These are phyloP conservation scores for Cataglyphis albicans DNA, from an alignment of 2,888 invertebrate species.

Conservation along the genomic window DNA sequence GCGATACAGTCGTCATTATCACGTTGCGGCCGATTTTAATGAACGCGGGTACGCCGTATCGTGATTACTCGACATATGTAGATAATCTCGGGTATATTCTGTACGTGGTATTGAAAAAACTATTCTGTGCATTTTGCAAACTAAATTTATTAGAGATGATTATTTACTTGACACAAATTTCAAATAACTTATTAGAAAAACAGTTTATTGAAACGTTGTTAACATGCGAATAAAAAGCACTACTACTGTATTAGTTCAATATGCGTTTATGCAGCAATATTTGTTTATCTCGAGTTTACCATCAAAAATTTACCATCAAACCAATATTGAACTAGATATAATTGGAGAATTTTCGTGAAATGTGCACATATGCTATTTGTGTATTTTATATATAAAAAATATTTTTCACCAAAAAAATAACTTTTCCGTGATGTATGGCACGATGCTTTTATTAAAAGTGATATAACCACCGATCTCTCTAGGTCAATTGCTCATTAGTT, in stretches of 20 bases:
- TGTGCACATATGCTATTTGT: slow-evolving; percentile 22
- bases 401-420: slow-evolving; percentile 30
- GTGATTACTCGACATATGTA: background rate
- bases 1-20: slow-evolving; percentile 40
- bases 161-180: background rate
- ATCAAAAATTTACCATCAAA: slow-evolving; percentile 36
- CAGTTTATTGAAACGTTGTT: slow-evolving; percentile 9
- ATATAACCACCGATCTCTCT: slow-evolving; percentile 9
- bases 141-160: background rate
- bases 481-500: slow-evolving; percentile 45
- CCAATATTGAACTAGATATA: slow-evolving; percentile 40
- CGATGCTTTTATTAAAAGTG: slow-evolving; percentile 29
- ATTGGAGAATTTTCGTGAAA: slow-evolving; percentile 42
- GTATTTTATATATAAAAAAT: slow-evolving; percentile 37
- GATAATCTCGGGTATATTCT: background rate
- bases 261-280: background rate
- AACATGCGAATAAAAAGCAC: slow-evolving; percentile 1
- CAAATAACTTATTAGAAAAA: background rate
- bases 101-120: background rate
- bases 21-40: slow-evolving; percentile 38
- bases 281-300: slow-evolving; percentile 38
- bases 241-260: background rate
- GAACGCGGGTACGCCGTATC: background rate
- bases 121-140: background rate
- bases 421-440: background rate